Base-by-base conservation (phyloP, 2,888 invertebrate genomes). In the Andrena camellia region DNA sequence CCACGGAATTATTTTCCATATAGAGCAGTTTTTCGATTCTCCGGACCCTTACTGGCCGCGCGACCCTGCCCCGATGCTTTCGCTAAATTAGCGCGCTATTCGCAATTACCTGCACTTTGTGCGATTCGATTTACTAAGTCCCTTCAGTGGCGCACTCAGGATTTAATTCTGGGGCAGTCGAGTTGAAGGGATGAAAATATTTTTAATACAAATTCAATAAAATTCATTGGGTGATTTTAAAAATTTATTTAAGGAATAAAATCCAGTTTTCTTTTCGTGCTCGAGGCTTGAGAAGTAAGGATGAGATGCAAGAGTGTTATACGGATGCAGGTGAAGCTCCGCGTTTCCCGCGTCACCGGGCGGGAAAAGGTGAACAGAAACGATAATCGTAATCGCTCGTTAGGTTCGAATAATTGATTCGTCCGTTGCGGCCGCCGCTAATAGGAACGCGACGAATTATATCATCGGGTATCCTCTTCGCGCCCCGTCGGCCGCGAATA, bases 381-480 rank as follows among this genome's bases (percentile, higher is more conserved):
- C 29, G 78, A 68, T 75, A 60, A 80, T 80, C 64, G 66, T 54
- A 50, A 60, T 66, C 64, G 64, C 3, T 71, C 71, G 60, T 80
- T 80, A 62, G 52, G 26, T 8, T 17, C 29, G 48, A 29, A 63
- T 73, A 73, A 81, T 81, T 68, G 73, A 81, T 81, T 63, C 73
- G 48, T 60, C 57, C 48, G 17, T 57, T n/a, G 69, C 17, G n/a
- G 10, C 23, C 7, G 60, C 6, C 67, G 78, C 13, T 48, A 29
- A 80, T 80, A 54, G 70, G 7, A 13, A 33, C 63, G 29, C 78
- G 35, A 80, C 59, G 59, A 79, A 80, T 80, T 64, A 80, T 71
- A 80, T 59, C 64, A 31, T 62, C 52, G 71, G 35, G 50, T n/a
- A 59, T 80, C 42, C 79, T 42, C 64, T 35, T 57, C 64, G 26